phyloP scores from a whole-genome alignment of 2,888 invertebrate genomes.

The Thumatha senex region DNA sequence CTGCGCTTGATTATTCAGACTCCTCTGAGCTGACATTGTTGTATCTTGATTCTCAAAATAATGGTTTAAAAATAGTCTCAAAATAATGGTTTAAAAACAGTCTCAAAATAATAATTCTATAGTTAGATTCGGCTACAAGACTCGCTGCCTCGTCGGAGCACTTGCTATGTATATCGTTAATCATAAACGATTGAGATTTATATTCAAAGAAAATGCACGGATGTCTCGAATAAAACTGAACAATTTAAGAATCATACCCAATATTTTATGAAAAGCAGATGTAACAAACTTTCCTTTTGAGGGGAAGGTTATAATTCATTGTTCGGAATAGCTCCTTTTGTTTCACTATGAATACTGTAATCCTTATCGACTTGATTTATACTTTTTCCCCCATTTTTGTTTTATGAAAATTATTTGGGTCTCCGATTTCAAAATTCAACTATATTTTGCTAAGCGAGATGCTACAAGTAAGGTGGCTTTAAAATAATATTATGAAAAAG shows the following conservation, averaged over 20 bases:
- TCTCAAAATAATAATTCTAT: no score
- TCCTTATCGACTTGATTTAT: conserved; percentile 17
- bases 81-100: no score
- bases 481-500: not conserved
- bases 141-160: no score
- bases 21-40: no score
- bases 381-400: conserved; percentile 17
- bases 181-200: not conserved
- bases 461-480: not conserved
- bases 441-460: not conserved
- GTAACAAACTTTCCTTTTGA: conserved; percentile 20
- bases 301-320: conserved; percentile 34
- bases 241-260: not conserved
- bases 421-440: not conserved
- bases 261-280: conserved; percentile 2
- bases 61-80: no score
- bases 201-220: not conserved
- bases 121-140: no score
- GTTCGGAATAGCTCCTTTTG: conserved; percentile 35
- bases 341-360: conserved; percentile 28
- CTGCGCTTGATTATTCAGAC: no score
- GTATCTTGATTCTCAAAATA: no score
- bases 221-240: not conserved
- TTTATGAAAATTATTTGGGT: not conserved
- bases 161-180: no score